Evolutionary conservation across 2,797 vertebrate species (phyloP).

Genomic region (Melanotaenia parkinsoni): DNA sequence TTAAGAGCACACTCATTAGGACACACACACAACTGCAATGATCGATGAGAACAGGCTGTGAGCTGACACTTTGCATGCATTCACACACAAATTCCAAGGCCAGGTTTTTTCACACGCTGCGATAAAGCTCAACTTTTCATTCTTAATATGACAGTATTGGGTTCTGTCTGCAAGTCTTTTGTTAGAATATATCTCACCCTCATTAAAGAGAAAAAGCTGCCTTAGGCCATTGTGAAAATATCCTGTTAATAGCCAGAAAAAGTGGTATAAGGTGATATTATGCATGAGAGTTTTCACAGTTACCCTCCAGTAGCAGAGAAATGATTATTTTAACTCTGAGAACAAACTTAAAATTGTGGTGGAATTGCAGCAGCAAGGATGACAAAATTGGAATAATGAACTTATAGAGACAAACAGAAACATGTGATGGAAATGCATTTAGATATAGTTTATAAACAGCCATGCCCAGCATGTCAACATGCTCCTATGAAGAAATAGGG

Average conservation of each 20-base stretch:
- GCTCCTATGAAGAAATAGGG: not conserved
- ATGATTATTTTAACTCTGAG: not conserved
- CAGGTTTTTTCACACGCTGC: conserved; percentile 8
- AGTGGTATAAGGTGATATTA: conserved; percentile 31
- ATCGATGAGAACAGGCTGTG: conserved; percentile 44
- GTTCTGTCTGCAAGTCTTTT: conserved; percentile 34
- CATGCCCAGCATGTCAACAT: not conserved
- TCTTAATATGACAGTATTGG: conserved; percentile 9
- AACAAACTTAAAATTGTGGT: conserved; percentile 1
- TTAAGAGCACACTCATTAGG: conserved; percentile 57
- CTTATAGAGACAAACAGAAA: conserved; percentile 10
- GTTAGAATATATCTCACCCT: conserved; percentile 28
- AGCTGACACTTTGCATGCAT: conserved; percentile 26
- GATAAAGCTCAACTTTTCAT: conserved; percentile 22
- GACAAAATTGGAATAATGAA: conserved; percentile 5
- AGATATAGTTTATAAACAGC: not conserved
- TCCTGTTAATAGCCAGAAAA: conserved; percentile 46
- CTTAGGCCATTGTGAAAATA: conserved; percentile 35
- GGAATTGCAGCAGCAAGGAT: not conserved
- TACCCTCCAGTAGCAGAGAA: conserved; percentile 18
- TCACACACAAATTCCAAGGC: conserved; percentile 7
- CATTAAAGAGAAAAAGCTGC: conserved; percentile 29
- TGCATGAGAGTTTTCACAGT: conserved; percentile 6
- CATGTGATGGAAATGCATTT: not conserved
- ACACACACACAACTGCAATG: conserved; percentile 20